Evolutionary conservation across 2,888 invertebrate species (phyloP), one percentile per base, ranked within the genome.

Genomic region (Sipunculus nudus): DNA sequence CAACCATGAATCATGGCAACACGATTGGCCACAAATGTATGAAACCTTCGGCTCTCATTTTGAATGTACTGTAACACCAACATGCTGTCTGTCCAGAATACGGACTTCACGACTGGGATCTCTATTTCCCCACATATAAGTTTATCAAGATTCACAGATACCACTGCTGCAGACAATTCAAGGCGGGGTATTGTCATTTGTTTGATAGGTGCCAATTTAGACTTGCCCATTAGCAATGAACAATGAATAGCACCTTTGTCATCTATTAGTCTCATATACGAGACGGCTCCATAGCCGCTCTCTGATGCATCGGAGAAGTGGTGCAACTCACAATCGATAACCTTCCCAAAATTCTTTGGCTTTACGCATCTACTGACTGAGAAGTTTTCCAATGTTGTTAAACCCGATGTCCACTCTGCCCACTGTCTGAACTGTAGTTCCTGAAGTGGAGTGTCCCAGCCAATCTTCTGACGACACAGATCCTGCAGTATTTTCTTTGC

Each of bases 11-110:
- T 75, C 50, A 63, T 43, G 4, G 63, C 28, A 2, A 76, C 70
- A 38, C 73, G 28, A 46, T 76, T 75, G 1, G 61, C 60, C 0
- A 76, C 73, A 61, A 70, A 75, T 1, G 68, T 66, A 40, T 75
- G 73, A 65, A 73, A 75, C 13, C 59, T 23, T 25, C 41, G 19
- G 8, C 67, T 61, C 32, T 72, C 63, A 13, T 64, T 53, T 4
- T 25, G 29, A 25, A 60, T 53, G 45, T 66, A 68, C 2, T 49
- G 50, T 10, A 61, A 38, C 10, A 62, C 59, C 8, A 58, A 53
- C 23, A 39, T 48, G 8, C 53, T 58, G 29, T 66, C 59, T 16
- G 59, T 58, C 61, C 67, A 68, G 45, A 54, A 65, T 45, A 28
- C 49, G 16, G 53, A 48, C 13, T 31, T 21, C 3, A 40, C 48